These are phyloP conservation scores for Pollimyrus isidori DNA, from an alignment of 2,113 vertebrate genomes.

Conservation along the genomic window DNA sequence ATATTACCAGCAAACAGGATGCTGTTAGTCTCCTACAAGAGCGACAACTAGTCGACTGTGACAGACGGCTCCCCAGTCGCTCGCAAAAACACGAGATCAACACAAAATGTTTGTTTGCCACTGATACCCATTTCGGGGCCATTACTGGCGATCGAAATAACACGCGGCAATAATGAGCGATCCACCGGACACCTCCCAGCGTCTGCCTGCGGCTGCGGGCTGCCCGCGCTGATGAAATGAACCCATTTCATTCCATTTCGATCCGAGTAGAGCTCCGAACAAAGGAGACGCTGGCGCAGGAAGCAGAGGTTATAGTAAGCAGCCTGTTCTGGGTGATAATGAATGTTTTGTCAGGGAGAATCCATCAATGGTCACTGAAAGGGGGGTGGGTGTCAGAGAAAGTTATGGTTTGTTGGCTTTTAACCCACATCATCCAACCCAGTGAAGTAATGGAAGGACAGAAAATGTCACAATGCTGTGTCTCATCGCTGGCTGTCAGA, in stretches of 20 bases:
- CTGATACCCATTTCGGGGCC: slow-evolving; percentile 47
- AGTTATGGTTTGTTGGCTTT: slow-evolving; percentile 85
- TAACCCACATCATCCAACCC: slow-evolving; percentile 77
- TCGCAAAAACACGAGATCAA: slow-evolving; percentile 40
- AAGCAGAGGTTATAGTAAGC: slow-evolving; percentile 62
- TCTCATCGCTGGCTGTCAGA: slow-evolving; percentile 63
- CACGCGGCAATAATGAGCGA: slow-evolving; percentile 42
- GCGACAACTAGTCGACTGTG: not conserved
- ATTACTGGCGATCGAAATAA: slow-evolving; percentile 35
- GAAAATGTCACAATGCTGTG: slow-evolving; percentile 77
- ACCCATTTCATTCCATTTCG: slow-evolving; percentile 52
- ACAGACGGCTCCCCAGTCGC: slow-evolving; percentile 27
- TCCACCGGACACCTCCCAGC: slow-evolving; percentile 43
- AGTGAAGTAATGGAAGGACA: slow-evolving; percentile 84
- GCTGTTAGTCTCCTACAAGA: slow-evolving; percentile 11
- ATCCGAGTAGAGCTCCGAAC: slow-evolving; percentile 55
- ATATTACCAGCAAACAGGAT: not conserved
- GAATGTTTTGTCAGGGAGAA: slow-evolving; percentile 77
- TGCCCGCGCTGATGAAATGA: slow-evolving; percentile 28
- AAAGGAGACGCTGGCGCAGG: slow-evolving; percentile 42
- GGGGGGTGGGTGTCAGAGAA: slow-evolving; percentile 76
- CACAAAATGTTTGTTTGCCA: slow-evolving; percentile 55
- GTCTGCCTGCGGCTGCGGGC: slow-evolving; percentile 33
- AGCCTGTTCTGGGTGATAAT: slow-evolving; percentile 75
- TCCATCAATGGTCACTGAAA: slow-evolving; percentile 75